Evolutionary conservation across 2,113 vertebrate genomes (phyloP), one percentile per base, ranked within the genome.

Genomic region (Coryphaenoides rupestris): DNA sequence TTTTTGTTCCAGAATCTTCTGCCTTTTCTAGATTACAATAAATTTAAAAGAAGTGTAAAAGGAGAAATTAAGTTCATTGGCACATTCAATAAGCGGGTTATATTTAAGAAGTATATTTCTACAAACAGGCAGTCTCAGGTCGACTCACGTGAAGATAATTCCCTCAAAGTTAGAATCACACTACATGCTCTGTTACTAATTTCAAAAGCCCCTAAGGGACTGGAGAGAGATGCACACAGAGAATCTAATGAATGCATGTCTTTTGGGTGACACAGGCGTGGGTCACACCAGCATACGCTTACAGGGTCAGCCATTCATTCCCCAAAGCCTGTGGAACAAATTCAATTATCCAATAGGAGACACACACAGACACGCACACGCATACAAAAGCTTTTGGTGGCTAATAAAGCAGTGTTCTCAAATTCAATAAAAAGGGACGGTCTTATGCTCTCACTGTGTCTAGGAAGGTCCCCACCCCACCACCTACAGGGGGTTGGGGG

Each of bases 291-390:
- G 55, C 57, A 54, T 62, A 26, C 70, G 40, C 50, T 56, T 65
- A 87, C 82, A 85, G 61, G 70, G 74, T 66, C 56, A 6, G 68
- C 72, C 19, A 84, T 86, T 88, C 72, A 86, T 84, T 72, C 68
- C 21, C n/a, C 54, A 63, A 49, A 75, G 82, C 63, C 63, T 17
- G 69, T 73, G 82, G 75, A 84, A 85, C 73, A 74, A 86, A 84
- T 81, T 63, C 23, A 70, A 79, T 78, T 54, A 69, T 69, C 65
- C 74, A 68, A 75, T 24, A 9, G 70, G 63, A 72, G 63, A 47
- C 58, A 66, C 16, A 65, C 28, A 85, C 71, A 72, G 63, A 47
- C 58, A 66, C 16, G 63, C 28, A 85, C 71, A 47, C 58, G 66
- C 16, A 65, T 23, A 85, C 71, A 79, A 79, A 86, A 73, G 73